Conservation (phyloP, 2,113 vertebrate species). For the Pholis gunnellus region DNA sequence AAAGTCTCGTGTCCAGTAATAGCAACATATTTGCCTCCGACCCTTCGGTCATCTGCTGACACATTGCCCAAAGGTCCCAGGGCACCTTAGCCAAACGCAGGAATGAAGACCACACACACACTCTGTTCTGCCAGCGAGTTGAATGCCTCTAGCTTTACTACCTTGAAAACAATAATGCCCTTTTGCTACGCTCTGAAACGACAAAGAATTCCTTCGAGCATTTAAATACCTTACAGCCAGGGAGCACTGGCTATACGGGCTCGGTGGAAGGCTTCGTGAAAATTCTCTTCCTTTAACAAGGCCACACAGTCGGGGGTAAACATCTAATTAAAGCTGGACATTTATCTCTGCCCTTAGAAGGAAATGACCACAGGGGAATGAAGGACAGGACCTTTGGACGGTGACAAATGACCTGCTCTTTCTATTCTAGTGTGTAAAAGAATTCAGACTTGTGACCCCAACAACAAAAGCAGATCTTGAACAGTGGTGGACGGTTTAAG, state of each 20-base stretch:
- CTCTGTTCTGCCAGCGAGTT: slow-evolving; percentile 38
- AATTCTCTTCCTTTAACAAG: slow-evolving; percentile 43
- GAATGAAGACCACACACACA: slow-evolving; percentile 68
- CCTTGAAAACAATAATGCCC: slow-evolving; percentile 46
- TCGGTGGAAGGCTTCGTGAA: slow-evolving; percentile 9
- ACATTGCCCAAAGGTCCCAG: slow-evolving; percentile 42
- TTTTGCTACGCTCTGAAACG: slow-evolving; percentile 31
- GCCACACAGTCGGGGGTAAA: slow-evolving; percentile 34
- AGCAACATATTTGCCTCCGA: slow-evolving; percentile 50
- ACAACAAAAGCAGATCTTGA: slow-evolving; percentile 28
- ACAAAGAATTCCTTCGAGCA: slow-evolving; percentile 37
- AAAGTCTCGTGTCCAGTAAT: slow-evolving; percentile 27
- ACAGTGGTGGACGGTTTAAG: background rate
- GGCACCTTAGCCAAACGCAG: slow-evolving; percentile 28
- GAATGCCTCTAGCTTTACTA: slow-evolving; percentile 50
- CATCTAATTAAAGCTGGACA: slow-evolving; percentile 52
- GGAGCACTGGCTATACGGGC: background rate
- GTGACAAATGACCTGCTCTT: slow-evolving; percentile 23
- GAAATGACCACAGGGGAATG: slow-evolving; percentile 18
- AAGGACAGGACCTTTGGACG: slow-evolving; percentile 8
- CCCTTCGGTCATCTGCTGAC: slow-evolving; percentile 49
- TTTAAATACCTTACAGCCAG: slow-evolving; percentile 26
- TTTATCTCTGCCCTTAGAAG: slow-evolving; percentile 15
- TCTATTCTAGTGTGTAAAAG: slow-evolving; percentile 20
- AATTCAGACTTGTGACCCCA: slow-evolving; percentile 29